Conservation (phyloP, 1,140 invertebrate species). For the Bombus terrestris region DNA sequence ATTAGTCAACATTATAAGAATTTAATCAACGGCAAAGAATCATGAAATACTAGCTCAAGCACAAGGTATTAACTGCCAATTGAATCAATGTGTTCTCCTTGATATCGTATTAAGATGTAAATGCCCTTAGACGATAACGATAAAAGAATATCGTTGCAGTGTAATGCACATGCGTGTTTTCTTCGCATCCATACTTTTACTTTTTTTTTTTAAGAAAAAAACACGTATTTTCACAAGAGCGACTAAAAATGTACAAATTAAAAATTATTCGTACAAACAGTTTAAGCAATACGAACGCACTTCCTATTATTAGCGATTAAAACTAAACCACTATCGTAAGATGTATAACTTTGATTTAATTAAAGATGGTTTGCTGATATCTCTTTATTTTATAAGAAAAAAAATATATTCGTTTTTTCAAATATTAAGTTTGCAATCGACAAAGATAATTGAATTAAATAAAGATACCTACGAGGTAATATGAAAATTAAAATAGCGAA, state of each 20-base stretch:
- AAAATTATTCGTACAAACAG: neutral
- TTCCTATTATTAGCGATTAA: neutral
- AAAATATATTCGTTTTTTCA: neutral
- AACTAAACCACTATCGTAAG: neutral
- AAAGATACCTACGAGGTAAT: neutral
- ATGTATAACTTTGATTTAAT: neutral
- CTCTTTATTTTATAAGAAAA: neutral
- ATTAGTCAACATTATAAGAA: neutral
- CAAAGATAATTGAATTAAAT: neutral
- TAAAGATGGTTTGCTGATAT: neutral
- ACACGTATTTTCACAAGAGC: neutral
- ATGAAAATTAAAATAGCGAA: neutral
- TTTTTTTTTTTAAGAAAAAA: neutral
- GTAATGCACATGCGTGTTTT: neutral
- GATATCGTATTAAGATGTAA: constrained; percentile 32
- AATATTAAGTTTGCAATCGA: neutral
- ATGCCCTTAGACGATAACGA: constrained; percentile 5
- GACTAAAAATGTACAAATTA: neutral
- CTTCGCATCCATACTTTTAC: neutral
- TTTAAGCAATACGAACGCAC: neutral
- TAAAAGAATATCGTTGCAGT: neutral
- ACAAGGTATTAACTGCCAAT: constrained; percentile 74
- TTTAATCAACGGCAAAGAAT: neutral
- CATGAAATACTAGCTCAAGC: constrained; percentile 60
- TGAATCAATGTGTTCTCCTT: constrained; percentile 63